A percentile compares a stretch with the other conserved stretches of the same genome.
phyloP scores from a whole-genome alignment of 2,113 vertebrate genomes.

The Sander lucioperca region DNA sequence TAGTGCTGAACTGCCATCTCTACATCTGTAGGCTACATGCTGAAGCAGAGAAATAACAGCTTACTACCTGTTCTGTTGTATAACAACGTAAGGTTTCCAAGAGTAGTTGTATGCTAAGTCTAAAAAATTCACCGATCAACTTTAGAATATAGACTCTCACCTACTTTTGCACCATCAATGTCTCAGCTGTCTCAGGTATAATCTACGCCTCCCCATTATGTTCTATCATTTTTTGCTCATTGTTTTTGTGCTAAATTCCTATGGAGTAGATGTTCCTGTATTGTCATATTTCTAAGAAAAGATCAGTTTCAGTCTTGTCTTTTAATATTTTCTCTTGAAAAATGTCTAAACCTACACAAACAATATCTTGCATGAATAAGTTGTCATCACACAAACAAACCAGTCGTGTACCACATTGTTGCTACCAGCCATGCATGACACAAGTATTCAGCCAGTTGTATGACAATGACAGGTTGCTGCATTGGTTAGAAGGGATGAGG shows the following conservation, averaged over 20 bases:
- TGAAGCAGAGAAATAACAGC: slow-evolving; percentile 52
- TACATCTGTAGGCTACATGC: slow-evolving; percentile 57
- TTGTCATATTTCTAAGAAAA: not conserved
- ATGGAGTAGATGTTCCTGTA: not conserved
- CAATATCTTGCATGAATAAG: not conserved
- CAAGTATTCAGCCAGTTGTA: slow-evolving; percentile 7
- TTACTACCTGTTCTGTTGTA: slow-evolving; percentile 21
- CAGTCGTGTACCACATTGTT: slow-evolving; percentile 11
- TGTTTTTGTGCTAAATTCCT: not conserved
- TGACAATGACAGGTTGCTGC: slow-evolving; percentile 9
- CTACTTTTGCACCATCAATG: not conserved
- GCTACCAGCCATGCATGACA: slow-evolving; percentile 11
- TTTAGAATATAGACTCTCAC: not conserved
- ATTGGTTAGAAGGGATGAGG: not conserved
- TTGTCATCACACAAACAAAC: slow-evolving; percentile 20
- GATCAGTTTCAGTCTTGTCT: not conserved
- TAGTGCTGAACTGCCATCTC: slow-evolving; percentile 70
- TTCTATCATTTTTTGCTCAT: not conserved
- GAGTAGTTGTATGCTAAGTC: not conserved
- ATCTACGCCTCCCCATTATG: not conserved
- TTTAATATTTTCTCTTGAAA: not conserved
- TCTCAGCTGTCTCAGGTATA: not conserved
- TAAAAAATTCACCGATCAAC: not conserved
- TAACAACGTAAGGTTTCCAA: not conserved
- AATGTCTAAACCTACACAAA: not conserved